These are phyloP conservation scores for Drosophila phalerata DNA, from an alignment of 2,888 invertebrate species.

Conservation along the genomic window DNA sequence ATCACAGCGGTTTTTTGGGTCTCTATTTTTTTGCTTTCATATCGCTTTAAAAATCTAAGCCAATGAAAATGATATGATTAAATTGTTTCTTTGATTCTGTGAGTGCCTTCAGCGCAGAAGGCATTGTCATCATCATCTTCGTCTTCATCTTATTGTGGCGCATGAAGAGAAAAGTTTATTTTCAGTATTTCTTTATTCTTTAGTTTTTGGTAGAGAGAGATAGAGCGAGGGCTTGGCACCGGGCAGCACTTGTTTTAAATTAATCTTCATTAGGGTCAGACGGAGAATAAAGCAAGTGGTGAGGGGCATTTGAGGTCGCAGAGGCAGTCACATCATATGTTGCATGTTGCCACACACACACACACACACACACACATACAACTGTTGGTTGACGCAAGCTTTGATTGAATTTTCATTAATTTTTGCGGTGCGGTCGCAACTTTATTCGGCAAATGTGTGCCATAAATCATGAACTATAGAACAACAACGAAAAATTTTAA, in stretches of 20 bases:
- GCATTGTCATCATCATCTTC: constrained; percentile 40
- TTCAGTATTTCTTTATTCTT: constrained; percentile 23
- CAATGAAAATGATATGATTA: constrained; percentile 58
- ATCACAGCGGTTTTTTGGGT: not conserved
- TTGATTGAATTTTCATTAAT: constrained; percentile 77
- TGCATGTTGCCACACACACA: constrained; percentile 35
- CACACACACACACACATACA: constrained; percentile 7
- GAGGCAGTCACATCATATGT: constrained; percentile 42
- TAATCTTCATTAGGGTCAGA: constrained; percentile 78
- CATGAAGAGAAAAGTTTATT: constrained; percentile 28
- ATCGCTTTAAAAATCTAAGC: constrained; percentile 51
- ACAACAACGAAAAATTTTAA: constrained; percentile 15
- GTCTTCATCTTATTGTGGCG: constrained; percentile 34
- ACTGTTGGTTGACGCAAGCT: constrained; percentile 51
- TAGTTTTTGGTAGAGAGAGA: constrained; percentile 11
- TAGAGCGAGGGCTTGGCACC: constrained; percentile 18
- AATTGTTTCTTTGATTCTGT: constrained; percentile 41
- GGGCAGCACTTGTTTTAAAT: constrained; percentile 67
- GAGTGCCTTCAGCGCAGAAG: constrained; percentile 9
- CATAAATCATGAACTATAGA: constrained; percentile 62
- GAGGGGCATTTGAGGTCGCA: constrained; percentile 37
- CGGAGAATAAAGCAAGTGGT: constrained; percentile 42
- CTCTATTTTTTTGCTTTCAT: constrained; percentile 22
- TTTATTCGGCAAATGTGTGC: constrained; percentile 51
- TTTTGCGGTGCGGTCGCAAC: constrained; percentile 68